Evolutionary conservation across 2,888 invertebrate species (phyloP), one percentile per base, ranked within the genome.

Genomic region (Conus canariensis): DNA sequence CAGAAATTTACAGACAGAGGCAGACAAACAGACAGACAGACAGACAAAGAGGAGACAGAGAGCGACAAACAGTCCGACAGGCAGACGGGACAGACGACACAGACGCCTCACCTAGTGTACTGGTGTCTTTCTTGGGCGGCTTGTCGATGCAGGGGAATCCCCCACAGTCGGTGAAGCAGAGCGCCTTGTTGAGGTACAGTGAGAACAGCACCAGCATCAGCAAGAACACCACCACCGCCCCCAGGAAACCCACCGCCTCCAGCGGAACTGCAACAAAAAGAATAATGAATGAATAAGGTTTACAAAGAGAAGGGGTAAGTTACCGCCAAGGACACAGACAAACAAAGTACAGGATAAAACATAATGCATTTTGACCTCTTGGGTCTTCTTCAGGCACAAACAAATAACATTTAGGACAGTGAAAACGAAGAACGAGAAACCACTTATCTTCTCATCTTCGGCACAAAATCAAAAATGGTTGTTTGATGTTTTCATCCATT

Each of bases 231-330:
- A 98, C 98, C 94, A 98, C 98, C 92, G 98, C 98, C 95, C 98
- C 98, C 96, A 99, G 97, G 96, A 98, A 98, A 95, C 98, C 98
- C 95, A 98, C 98, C 95, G 98, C 98, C 97, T 98, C 98, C 96
- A 97, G 97, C 96, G 97, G 97, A 96, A 97, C 97, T 97, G 97
- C 94, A 96, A 97, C 59, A 90, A 45, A 64, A 19, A 88, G 14
- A 56, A 64, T 56, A 9, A 60, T 22, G 45, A 45, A 45, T 45
- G 4, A 45, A 45, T 45, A 45, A 45, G 45, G 45, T 45, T 45
- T 45, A 45, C 2, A 45, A 4, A 45, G 45, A 45, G 45, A 45
- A 45, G 4, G 4, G 45, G 45, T 45, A 45, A 45, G 4, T 45
- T 45, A 45, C 45, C 45, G 45, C 45, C 45, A 45, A 45, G 45